Percentiles rank a stretch among this genome's conserved stretches.
These are phyloP conservation scores for Brachynemurus nebulosus DNA, from an alignment of 2,888 invertebrate species.

Conservation along the genomic window DNA sequence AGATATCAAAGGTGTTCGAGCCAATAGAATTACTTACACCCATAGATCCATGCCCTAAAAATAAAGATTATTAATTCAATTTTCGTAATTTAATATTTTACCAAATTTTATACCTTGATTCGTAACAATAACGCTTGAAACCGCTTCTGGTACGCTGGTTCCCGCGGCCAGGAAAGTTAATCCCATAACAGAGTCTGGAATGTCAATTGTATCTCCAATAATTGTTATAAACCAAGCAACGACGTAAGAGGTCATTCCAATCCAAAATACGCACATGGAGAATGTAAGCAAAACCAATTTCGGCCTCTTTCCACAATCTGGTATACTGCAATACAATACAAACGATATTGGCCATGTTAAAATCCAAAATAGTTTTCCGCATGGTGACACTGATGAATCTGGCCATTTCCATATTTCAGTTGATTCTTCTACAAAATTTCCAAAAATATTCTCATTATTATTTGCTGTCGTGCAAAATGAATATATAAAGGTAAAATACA, in stretches of 20 bases:
- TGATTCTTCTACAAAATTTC: slow-evolving; percentile 26
- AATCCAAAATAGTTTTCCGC: slow-evolving; percentile 40
- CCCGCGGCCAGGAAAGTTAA: slow-evolving; percentile 74
- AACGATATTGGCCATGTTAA: slow-evolving; percentile 63
- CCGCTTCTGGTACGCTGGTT: slow-evolving; percentile 76
- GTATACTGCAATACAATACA: slow-evolving; percentile 56
- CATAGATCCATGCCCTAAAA: slow-evolving; percentile 57
- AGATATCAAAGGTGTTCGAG: slow-evolving; percentile 69
- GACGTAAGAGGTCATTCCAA: slow-evolving; percentile 65
- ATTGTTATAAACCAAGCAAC: slow-evolving; percentile 76
- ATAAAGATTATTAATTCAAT: slow-evolving; percentile 9
- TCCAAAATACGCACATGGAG: slow-evolving; percentile 68
- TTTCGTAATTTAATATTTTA: neutral
- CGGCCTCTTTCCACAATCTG: slow-evolving; percentile 53
- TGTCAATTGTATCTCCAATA: slow-evolving; percentile 65
- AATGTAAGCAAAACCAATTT: slow-evolving; percentile 56
- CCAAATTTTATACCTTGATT: slow-evolving; percentile 60
- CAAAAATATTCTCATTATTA: no score
- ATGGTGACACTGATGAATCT: slow-evolving; percentile 29
- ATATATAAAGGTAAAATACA: no score
- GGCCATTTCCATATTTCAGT: slow-evolving; percentile 45
- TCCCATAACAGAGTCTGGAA: slow-evolving; percentile 78
- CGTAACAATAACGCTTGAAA: slow-evolving; percentile 71
- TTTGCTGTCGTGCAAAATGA: no score
- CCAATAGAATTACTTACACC: slow-evolving; percentile 71